Percentiles rank a stretch among this genome's conserved stretches.
phyloP scores from a whole-genome alignment of 2,113 vertebrate species.

The Ancistrus triradiatus region DNA sequence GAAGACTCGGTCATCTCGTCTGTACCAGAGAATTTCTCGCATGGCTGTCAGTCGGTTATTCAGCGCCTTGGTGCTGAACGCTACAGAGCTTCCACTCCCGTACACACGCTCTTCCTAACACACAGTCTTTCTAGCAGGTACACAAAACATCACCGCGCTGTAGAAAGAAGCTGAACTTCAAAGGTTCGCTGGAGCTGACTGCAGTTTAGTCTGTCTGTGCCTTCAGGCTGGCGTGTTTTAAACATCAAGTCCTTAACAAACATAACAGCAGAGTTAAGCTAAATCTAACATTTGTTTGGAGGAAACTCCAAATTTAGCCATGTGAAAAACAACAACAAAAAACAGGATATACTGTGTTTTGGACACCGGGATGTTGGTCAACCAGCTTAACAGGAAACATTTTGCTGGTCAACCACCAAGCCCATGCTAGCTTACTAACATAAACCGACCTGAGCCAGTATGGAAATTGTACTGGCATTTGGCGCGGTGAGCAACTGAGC shows the following conservation, averaged over 20 bases:
- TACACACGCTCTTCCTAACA: constrained; percentile 13
- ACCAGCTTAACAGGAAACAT: too few species aligned
- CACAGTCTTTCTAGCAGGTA: constrained; percentile 16
- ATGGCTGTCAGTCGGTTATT: constrained; percentile 24
- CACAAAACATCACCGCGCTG: constrained; percentile 8
- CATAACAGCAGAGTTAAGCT: background rate
- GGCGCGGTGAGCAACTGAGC: too few species aligned
- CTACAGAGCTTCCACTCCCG: constrained; percentile 17
- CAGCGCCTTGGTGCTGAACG: constrained; percentile 4
- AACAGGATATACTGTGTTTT: too few species aligned
- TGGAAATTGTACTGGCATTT: too few species aligned
- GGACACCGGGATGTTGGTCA: too few species aligned
- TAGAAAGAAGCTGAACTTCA: constrained; percentile 9
- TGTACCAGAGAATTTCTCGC: constrained; percentile 31
- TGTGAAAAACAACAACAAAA: too few species aligned
- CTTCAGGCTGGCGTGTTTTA: background rate
- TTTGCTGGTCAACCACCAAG: too few species aligned
- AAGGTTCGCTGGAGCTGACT: background rate
- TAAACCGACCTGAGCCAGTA: too few species aligned
- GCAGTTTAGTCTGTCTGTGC: constrained; percentile 3
- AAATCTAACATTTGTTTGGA: background rate
- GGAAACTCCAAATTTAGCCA: too few species aligned
- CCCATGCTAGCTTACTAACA: too few species aligned
- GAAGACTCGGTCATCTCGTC: constrained; percentile 13
- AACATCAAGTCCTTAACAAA: constrained; percentile 20